Base-by-base conservation (phyloP, 2,797 vertebrate species). In the Chloroceryle amazona region DNA sequence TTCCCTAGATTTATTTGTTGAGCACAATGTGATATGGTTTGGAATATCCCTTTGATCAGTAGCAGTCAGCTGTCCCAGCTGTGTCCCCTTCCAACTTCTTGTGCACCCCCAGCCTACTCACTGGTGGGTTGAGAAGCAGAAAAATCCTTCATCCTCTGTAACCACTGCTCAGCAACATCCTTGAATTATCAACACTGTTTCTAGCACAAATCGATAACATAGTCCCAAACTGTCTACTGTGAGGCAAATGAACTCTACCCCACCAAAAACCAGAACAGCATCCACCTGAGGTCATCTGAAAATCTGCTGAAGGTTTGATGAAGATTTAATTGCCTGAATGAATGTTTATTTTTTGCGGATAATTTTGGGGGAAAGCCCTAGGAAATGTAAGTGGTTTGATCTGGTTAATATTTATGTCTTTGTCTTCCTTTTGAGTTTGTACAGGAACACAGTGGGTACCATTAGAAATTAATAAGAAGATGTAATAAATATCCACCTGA, bases 131-230 rank as follows among this genome's bases (percentile, higher is more conserved):
- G 26, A 28, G 49, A 29, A 52, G 51, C 51, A 52, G 51, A 60
- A 61, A 23, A 31, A 23, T 3, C 35, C 12, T 26, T 23, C 14
- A 33, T 0, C 0, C 0, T 0, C 0, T 37, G 7, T 23, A 5
- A 81, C 16, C 5, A 1, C 44, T 3, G 7, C 11, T 61, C 60
- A 66, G 35, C 35, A 33, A 7, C 5, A 52, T 10, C 33, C 19
- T 21, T 52, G 37, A 4, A 3, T 47, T 47, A 16, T n/a, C 31
- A 58, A 4, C 19, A 2, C 13, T 82, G 22, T 9, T 58, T 58
- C 2, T 33, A 58, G 37, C 26, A 26, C 15, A n/a, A 67, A 57
- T 41, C 22, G 42, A 42, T 51, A 90, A 13, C 26, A 22, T 2
- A 63, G 19, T 21, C 22, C 4, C 4, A 3, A 6, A 7, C 31